Evolutionary conservation across 2,113 vertebrate genomes (phyloP).

Genomic region (Mesoclemmys tuberculata): DNA sequence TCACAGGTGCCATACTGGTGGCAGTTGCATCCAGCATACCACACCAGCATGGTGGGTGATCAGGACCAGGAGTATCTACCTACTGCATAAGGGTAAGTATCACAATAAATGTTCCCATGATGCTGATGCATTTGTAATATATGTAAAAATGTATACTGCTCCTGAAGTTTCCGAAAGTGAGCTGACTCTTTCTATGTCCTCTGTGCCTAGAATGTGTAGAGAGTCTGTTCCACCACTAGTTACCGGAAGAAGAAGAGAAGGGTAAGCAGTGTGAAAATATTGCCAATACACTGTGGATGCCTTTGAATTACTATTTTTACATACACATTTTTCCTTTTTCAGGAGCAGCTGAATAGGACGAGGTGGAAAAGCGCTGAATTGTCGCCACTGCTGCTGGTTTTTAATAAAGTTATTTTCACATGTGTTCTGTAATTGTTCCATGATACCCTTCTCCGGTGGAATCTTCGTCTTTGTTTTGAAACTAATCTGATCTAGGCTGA

Average conservation of each 20-base stretch:
- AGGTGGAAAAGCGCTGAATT: accelerated
- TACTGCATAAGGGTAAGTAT: conserved; percentile 20
- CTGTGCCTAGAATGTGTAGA: conserved; percentile 48
- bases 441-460: not conserved
- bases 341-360: conserved; percentile 33
- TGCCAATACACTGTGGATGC: accelerated
- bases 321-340: conserved; percentile 55
- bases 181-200: conserved; percentile 61
- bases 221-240: not conserved
- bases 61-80: not conserved
- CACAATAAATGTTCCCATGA: not conserved
- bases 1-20: not conserved
- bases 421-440: not conserved
- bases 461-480: not conserved
- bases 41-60: not conserved
- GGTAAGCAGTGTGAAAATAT: conserved; percentile 55
- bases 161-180: conserved; percentile 27
- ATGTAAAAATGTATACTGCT: not conserved
- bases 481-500: not conserved
- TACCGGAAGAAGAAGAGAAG: conserved; percentile 29
- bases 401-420: conserved; percentile 37
- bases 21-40: not conserved
- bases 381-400: not conserved
- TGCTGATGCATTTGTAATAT: not conserved
- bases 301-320: conserved; percentile 1